Percentiles rank a stretch among this genome's conserved stretches.
These are phyloP conservation scores for Gobius niger DNA, from an alignment of 2,113 vertebrate genomes.

Conservation along the genomic window DNA sequence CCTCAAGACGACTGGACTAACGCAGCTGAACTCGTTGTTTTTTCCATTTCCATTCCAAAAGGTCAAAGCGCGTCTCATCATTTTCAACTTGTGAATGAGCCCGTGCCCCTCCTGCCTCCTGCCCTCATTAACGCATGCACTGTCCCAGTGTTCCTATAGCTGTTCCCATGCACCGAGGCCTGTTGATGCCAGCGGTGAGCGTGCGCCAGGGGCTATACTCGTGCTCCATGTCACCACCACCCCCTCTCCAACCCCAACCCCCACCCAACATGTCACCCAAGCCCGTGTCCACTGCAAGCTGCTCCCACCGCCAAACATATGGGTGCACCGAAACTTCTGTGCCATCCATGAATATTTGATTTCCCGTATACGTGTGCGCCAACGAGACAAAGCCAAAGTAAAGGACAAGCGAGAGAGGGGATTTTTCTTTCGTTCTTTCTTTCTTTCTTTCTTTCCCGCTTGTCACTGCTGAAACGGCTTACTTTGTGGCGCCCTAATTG, in stretches of 20 bases:
- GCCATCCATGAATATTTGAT: slow-evolving; percentile 82
- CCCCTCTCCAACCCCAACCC: not conserved
- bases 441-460: slow-evolving; percentile 44
- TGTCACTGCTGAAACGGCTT: slow-evolving; percentile 68
- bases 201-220: slow-evolving; percentile 50
- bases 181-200: slow-evolving; percentile 24
- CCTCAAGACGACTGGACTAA: no score
- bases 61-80: no score
- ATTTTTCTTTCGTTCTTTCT: slow-evolving; percentile 31
- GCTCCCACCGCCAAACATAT: slow-evolving; percentile 77
- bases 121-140: not conserved
- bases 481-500: slow-evolving; percentile 75
- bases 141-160: not conserved
- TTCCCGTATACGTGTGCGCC: slow-evolving; percentile 66
- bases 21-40: no score
- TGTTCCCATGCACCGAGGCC: not conserved
- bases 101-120: no score
- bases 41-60: no score
- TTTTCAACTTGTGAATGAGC: no score
- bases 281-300: slow-evolving; percentile 74
- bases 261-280: slow-evolving; percentile 49
- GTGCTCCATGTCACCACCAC: slow-evolving; percentile 49
- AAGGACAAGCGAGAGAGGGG: slow-evolving; percentile 24
- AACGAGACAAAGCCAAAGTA: slow-evolving; percentile 34
- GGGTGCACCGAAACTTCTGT: slow-evolving; percentile 73